Conservation (phyloP, 1,140 invertebrate species). For the Helicoverpa zea region DNA sequence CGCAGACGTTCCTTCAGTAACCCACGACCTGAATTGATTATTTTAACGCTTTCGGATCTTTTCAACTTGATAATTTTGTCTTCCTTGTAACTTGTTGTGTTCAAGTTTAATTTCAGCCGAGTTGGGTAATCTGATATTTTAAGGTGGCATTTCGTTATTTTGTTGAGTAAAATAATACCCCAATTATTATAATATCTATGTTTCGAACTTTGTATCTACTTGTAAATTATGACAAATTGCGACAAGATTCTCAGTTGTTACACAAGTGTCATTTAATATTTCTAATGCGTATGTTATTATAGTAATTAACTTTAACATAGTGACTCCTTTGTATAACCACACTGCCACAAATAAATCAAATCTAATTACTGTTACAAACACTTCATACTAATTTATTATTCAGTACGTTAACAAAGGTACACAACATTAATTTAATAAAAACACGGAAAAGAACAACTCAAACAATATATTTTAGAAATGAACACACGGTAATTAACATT, state of each 20-base stretch:
- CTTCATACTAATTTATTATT: constrained; percentile 24
- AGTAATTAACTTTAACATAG: too few species aligned
- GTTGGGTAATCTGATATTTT: constrained; percentile 41
- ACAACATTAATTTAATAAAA: constrained; percentile 2
- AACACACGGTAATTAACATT: constrained; percentile 42
- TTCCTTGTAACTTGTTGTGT: constrained; percentile 52
- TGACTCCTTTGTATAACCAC: too few species aligned
- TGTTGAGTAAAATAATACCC: not conserved
- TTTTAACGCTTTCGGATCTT: constrained; percentile 52
- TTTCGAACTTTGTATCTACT: not conserved
- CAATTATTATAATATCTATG: not conserved
- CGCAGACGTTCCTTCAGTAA: constrained; percentile 62
- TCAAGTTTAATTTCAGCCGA: constrained; percentile 43
- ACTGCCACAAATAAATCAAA: not conserved
- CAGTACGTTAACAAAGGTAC: constrained; percentile 35
- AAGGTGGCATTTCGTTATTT: constrained; percentile 12
- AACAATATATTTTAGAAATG: constrained; percentile 30
- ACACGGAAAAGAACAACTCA: constrained; percentile 21
- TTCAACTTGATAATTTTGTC: constrained; percentile 50
- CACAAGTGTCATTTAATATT: not conserved
- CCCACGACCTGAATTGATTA: constrained; percentile 58
- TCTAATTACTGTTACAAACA: not conserved
- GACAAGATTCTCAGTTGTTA: not conserved
- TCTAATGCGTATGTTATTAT: too few species aligned
- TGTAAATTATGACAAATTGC: not conserved